Evolutionary conservation across 2,113 vertebrate genomes (phyloP).

Genomic region (Ovibos moschatus): DNA sequence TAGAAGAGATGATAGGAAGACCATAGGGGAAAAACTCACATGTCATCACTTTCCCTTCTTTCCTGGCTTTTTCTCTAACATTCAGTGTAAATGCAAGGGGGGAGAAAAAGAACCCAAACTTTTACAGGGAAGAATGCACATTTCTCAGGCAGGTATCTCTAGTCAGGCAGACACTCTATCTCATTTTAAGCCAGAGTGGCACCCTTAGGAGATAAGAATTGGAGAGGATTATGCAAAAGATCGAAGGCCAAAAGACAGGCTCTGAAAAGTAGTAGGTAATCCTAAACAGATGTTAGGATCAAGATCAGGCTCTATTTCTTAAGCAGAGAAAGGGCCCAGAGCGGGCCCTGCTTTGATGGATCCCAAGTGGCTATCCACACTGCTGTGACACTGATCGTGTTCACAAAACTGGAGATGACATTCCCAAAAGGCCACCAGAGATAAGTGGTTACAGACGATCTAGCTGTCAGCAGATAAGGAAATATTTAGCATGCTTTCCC

Average conservation of each 20-base stretch:
- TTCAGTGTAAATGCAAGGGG: neutral
- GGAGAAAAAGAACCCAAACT: neutral
- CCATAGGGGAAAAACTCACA: neutral
- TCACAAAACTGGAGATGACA: neutral
- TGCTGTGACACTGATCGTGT: neutral
- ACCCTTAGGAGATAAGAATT: conserved; percentile 34
- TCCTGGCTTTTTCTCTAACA: neutral
- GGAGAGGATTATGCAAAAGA: conserved; percentile 29
- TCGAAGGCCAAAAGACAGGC: neutral
- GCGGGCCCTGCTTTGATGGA: neutral
- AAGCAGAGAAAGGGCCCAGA: neutral
- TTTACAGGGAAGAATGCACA: conserved; percentile 22
- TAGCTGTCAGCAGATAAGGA: neutral
- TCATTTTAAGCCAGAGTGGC: conserved; percentile 38
- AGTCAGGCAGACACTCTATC: neutral
- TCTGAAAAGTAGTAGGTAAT: conserved; percentile 43
- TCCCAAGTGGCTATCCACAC: neutral
- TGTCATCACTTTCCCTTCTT: neutral
- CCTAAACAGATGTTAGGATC: conserved; percentile 32
- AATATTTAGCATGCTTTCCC: neutral
- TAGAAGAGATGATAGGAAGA: conserved; percentile 16
- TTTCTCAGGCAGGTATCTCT: conserved; percentile 10
- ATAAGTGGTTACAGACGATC: neutral
- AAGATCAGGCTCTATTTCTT: neutral
- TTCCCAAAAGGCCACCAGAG: neutral